Evolutionary conservation across 1,140 invertebrate species (phyloP).

Genomic region (Drosophila bipectinata): DNA sequence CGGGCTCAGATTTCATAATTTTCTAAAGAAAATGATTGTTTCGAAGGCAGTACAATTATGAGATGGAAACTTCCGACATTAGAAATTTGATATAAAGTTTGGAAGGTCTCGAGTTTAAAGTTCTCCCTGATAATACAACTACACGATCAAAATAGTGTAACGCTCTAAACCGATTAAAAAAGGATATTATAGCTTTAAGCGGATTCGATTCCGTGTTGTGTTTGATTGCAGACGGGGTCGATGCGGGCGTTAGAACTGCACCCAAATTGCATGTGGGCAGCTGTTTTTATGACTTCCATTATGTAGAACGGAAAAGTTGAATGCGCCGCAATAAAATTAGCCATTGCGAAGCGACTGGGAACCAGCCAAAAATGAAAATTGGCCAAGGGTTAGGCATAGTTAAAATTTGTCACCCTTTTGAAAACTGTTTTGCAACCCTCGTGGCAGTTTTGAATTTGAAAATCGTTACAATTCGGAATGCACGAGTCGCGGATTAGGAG

Average conservation of each 20-base stretch:
- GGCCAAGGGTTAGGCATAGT: constrained; percentile 58
- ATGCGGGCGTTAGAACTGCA: constrained; percentile 58
- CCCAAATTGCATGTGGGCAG: constrained; percentile 67
- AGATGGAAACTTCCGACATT: constrained; percentile 27
- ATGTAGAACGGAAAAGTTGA: constrained; percentile 40
- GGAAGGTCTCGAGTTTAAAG: no score
- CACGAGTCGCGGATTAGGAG: constrained; percentile 61
- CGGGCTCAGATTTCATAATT: constrained; percentile 69
- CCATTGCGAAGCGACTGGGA: constrained; percentile 38
- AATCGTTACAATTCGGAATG: constrained; percentile 74
- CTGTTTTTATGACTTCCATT: constrained; percentile 74
- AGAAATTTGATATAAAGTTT: constrained; percentile 7
- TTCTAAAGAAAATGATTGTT: constrained; percentile 56
- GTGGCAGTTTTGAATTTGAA: constrained; percentile 42
- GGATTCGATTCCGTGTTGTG: constrained; percentile 38
- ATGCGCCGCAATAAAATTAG: constrained; percentile 72
- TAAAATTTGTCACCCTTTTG: constrained; percentile 37
- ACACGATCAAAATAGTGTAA: constrained; percentile 18
- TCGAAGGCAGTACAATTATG: constrained; percentile 18
- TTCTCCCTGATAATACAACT: no score
- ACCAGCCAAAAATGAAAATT: constrained; percentile 35
- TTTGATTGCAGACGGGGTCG: constrained; percentile 4
- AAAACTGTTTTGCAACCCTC: constrained; percentile 48
- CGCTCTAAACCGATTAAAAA: constrained; percentile 43
- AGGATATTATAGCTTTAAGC: constrained; percentile 63